Evolutionary conservation across 1,140 invertebrate genomes (phyloP), one percentile per base, ranked within the genome.

Genomic region (Stegodyphus dumicola): DNA sequence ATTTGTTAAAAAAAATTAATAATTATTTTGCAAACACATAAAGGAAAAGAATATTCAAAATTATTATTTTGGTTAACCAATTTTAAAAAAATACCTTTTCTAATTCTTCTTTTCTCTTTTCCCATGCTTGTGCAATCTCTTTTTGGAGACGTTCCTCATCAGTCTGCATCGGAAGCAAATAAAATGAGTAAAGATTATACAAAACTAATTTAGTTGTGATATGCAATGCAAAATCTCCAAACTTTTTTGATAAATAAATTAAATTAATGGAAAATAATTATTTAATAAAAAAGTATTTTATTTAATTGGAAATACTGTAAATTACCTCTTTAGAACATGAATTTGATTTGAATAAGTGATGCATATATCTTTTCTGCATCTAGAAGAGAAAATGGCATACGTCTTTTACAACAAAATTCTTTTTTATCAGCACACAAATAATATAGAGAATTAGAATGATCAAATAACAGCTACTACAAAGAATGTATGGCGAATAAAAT

Each of bases 361-460:
- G 69, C 69, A 73, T 64, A 54, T 81, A 73, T 60, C 70, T 71
- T 52, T 80, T 80, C 49, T 81, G 78, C 48, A 81, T 81, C 78
- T 81, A 70, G 56, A 15, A 18, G 66, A n/a, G 69, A 52, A 71
- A 71, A 1, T 33, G 33, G 33, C 33, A 33, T 33, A 33, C 33
- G 3, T 33, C 3, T 33, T 3, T 33, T 33, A 33, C 33, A 33
- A 33, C 1, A 33, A 33, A 1, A 33, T 33, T 33, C 33, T 33
- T 33, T 33, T 33, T 33, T 33, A 33, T 33, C 33, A 33, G 33
- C 33, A 33, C 33, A 33, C 33, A 33, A 33, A 33, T 3, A 33
- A 33, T 33, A 33, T 1, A 33, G 33, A 33, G 33, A 33, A 33
- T 1, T 33, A 33, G 33, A 33, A 33, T 33, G 1, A 33, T 33